Evolutionary conservation across 35 echinoderm and acorn worm genomes (phyloP), one percentile per base, ranked within the genome.

Genomic region (Diadema setosum): DNA sequence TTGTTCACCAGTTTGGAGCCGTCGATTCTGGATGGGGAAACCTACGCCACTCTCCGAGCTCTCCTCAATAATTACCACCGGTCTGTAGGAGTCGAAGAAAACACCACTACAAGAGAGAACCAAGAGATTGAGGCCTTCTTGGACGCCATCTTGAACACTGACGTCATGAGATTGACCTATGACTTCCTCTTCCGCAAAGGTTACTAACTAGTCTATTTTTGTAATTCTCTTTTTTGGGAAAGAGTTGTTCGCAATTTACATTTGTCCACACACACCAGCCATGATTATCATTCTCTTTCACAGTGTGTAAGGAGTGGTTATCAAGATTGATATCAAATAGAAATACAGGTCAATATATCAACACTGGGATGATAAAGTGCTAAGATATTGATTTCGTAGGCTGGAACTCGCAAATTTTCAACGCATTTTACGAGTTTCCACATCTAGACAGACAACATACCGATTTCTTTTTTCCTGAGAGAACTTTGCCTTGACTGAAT

Each of bases 81-180:
- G 37, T 78, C 40, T 5, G 25, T 41, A 23, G 73, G 73, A 6
- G 73, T 78, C 34, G 2, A 33, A 3, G 73, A 78, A 17, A 33
- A 41, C 9, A 44, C 8, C 5, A 78, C 73, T 26, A 44, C 18
- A 14, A 42, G 1, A 6, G 16, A 78, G 25, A n/a, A 78, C 39
- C 14, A 36, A 24, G 73, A 78, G 40, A 78, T 78, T 23, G 40
- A 44, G n/a, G 16, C 42, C 17, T 87, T 87, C 36, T 31, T 87
- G n/a, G 24, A 16, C 37, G 85, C 85, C 3, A 75, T 87, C 29
- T 75, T 87, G 39, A 45, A 29, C 31, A 87, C 85, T 17, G 61
- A 64, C 27, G 85, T 75, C 65, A 87, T 87, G 17, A 17, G 55
- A 18, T 46, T 12, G 6, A 87, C 85, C 40, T 25, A 25, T 31